Evolutionary conservation across 2,113 vertebrate species (phyloP), one percentile per base, ranked within the genome.

Genomic region (Trachemys scripta): DNA sequence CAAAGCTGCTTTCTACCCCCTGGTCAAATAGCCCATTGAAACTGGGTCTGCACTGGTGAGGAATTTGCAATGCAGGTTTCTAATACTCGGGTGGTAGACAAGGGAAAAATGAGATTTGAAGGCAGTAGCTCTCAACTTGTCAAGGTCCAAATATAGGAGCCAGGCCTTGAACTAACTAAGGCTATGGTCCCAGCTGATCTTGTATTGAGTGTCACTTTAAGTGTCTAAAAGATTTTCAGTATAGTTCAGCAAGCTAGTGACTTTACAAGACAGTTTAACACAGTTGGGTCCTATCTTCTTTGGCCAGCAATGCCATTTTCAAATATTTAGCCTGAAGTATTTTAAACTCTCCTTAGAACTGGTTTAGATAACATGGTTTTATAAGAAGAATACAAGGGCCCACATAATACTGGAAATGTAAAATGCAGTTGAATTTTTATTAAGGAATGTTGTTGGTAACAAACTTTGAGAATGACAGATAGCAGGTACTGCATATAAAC

Each of bases 291-390:
- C 10, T 24, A 31, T 75, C 27, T 8, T 19, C 24, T 49, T 69
- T 13, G 29, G 56, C 35, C 47, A 81, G 45, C 80, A 20, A 65
- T 92, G 45, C 47, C 25, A 38, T 27, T 27, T 53, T 89, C 3
- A 2, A 7, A 85, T 94, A 93, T 93, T 88, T 53, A 29, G 0
- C 56, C 82, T 87, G 3, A 72, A 79, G 50, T 0, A 0, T 38
- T 91, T 56, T 89, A 29, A 10, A 27, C 9, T 45, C 24, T 65
- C 83, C 45, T 59, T 25, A 56, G 62, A 31, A 92, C 17, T 81
- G 56, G 31, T 25, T 50, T 53, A 5, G 0, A 0, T 79, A 84
- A 6, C 0, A 0, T 47, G 24, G 11, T 25, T 88, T 84, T 62
- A 57, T 5, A 14, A 10, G 10, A 53, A 90, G 24, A n/a, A 29